Percentiles rank a stretch among this genome's conserved stretches.
phyloP scores from a whole-genome alignment of 2,113 vertebrate genomes.

The Phalacrocorax brasilianus region DNA sequence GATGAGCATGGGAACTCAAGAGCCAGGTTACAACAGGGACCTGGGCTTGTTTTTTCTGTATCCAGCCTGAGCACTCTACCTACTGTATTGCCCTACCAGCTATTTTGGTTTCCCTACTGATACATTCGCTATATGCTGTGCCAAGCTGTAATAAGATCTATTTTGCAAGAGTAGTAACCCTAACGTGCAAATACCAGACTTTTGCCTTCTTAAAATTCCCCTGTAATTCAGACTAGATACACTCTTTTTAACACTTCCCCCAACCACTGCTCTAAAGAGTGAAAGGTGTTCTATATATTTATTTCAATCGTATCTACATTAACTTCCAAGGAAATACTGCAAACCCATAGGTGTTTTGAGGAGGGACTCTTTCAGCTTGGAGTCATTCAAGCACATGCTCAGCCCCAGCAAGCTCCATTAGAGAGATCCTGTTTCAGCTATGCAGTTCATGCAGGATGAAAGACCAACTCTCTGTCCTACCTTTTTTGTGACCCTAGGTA shows the following conservation, averaged over 20 bases:
- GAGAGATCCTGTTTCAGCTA: neutral
- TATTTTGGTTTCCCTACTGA: neutral
- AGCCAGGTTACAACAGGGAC: neutral
- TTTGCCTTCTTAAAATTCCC: neutral
- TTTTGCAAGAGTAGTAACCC: neutral
- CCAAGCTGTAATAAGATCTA: neutral
- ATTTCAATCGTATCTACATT: neutral
- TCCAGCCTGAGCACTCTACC: neutral
- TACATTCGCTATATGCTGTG: neutral
- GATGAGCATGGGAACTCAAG: neutral
- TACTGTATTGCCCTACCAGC: neutral
- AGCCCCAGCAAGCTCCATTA: neutral
- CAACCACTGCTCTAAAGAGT: neutral
- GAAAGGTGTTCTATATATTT: neutral
- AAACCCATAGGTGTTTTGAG: neutral
- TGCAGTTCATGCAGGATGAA: fast-evolving
- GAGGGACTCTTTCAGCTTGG: neutral
- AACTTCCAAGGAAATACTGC: neutral
- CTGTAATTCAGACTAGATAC: neutral
- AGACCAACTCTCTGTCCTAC: fast-evolving
- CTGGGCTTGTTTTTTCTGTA: neutral
- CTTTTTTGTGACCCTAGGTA: neutral
- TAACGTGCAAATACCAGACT: neutral
- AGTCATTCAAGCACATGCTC: neutral
- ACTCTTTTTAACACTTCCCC: neutral